phyloP scores from a whole-genome alignment of 2,797 vertebrate genomes.

The Hyperoplus immaculatus region DNA sequence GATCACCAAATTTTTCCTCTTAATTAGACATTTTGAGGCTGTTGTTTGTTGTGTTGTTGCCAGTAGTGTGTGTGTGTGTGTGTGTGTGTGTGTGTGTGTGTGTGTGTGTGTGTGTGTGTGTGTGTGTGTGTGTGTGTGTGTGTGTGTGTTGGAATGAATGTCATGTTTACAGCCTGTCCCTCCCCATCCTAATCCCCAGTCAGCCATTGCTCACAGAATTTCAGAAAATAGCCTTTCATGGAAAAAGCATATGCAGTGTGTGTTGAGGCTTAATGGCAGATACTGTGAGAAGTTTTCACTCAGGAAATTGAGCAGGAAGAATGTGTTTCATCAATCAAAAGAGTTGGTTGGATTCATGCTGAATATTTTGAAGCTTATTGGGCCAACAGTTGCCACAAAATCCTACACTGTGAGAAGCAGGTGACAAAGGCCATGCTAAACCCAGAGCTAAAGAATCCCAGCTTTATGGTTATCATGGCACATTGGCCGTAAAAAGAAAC shows the following conservation, averaged over 20 bases:
- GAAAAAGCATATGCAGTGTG: constrained; percentile 2
- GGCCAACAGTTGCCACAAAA: constrained; percentile 58
- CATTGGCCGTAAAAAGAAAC: constrained; percentile 77
- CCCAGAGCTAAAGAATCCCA: constrained; percentile 72
- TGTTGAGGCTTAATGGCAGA: constrained; percentile 14
- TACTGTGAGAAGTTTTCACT: constrained; percentile 29
- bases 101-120: too few species aligned
- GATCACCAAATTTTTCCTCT: not conserved
- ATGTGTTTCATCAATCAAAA: constrained; percentile 52
- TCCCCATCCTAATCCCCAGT: constrained; percentile 5
- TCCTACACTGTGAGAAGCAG: constrained; percentile 74
- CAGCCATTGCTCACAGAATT: constrained; percentile 16
- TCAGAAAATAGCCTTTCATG: constrained; percentile 22
- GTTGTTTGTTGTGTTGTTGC: constrained; percentile 22
- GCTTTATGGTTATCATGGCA: constrained; percentile 84
- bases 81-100: too few species aligned
- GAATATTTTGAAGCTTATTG: constrained; percentile 57
- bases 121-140: too few species aligned
- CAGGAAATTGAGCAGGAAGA: constrained; percentile 37
- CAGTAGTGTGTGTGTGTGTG: not conserved
- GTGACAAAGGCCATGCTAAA: constrained; percentile 78
- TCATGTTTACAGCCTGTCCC: not conserved
- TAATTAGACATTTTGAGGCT: not conserved
- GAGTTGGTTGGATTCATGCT: constrained; percentile 50
- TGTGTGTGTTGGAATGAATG: not conserved